Base-by-base conservation (phyloP, 2,113 vertebrate genomes). In the Ranitomeya imitator region DNA sequence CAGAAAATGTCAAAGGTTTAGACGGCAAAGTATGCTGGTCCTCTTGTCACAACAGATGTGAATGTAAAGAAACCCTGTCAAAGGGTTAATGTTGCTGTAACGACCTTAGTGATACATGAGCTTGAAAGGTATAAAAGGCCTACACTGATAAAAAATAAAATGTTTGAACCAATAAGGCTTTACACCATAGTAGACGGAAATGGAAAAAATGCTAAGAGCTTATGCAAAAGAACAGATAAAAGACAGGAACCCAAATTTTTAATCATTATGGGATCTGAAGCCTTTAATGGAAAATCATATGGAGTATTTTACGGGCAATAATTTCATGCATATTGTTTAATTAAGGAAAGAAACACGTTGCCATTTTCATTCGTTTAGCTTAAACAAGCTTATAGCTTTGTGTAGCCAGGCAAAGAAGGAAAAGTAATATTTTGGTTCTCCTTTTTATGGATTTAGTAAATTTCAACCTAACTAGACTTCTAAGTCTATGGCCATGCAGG, bases 301-400 rank as follows among this genome's bases (percentile, higher is more conserved):
- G 86, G 86, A 87, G 86, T 71, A 71, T 87, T 87, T 87, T 87
- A 87, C 86, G 63, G 86, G 86, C 78, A 80, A 87, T 80, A 78
- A 80, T 87, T 87, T 80, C 79, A 80, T 80, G 78, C 78, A 87
- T 87, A 87, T 87, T 79, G 86, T 87, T 80, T 87, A 87, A 87
- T 87, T 87, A 80, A 87, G 57, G 79, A 80, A 80, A 71, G 60
- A 87, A 87, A 31, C 81, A 80, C 77, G 71, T 86, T 71, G 81
- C 86, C 54, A 80, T 87, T 80, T 80, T 65, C 86, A 81, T 87
- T 87, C n/a, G 61, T 18, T 80, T 87, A 81, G 86, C 86, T 80
- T 71, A 80, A 87, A 71, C 77, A 80, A 81, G 61, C 78, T 87
- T 87, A 87, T 87, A 80, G 86, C 86, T 37, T 87, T 81, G 26